phyloP scores from a whole-genome alignment of 2,113 vertebrate species.

The Anarhynchus alexandrinus region DNA sequence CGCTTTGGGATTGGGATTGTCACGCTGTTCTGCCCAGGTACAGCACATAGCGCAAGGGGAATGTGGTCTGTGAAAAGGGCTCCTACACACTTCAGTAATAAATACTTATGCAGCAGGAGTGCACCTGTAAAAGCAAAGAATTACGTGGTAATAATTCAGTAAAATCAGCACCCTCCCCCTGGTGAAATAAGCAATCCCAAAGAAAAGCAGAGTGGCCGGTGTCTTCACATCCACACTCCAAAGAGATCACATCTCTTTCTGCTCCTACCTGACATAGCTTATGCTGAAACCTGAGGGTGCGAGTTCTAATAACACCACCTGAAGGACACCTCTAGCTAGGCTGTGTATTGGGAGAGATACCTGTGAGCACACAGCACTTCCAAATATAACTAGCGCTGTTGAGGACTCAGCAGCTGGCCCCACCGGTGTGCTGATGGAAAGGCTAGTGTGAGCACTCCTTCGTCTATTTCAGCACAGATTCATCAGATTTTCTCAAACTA shows the following conservation, averaged over 20 bases:
- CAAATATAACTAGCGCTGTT: neutral
- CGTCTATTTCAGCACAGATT: neutral
- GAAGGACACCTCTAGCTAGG: neutral
- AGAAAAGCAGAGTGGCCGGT: neutral
- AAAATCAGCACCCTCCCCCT: neutral
- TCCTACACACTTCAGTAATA: neutral
- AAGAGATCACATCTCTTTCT: neutral
- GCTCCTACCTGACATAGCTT: neutral
- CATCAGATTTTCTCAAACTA: neutral
- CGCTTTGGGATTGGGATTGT: neutral
- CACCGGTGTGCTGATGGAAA: accelerated
- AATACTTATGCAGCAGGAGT: neutral
- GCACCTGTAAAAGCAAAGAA: neutral
- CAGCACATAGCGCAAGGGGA: neutral
- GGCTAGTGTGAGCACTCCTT: neutral
- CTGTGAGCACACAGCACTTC: neutral
- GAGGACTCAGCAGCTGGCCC: neutral
- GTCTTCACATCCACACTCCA: neutral
- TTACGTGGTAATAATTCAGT: neutral
- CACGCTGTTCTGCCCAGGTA: neutral
- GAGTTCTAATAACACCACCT: neutral
- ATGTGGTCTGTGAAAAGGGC: neutral
- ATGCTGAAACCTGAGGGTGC: neutral
- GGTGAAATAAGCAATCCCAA: neutral
- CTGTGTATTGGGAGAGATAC: neutral